These are phyloP conservation scores for Dynastes hyllus DNA, from an alignment of 2,888 invertebrate genomes.

Conservation along the genomic window DNA sequence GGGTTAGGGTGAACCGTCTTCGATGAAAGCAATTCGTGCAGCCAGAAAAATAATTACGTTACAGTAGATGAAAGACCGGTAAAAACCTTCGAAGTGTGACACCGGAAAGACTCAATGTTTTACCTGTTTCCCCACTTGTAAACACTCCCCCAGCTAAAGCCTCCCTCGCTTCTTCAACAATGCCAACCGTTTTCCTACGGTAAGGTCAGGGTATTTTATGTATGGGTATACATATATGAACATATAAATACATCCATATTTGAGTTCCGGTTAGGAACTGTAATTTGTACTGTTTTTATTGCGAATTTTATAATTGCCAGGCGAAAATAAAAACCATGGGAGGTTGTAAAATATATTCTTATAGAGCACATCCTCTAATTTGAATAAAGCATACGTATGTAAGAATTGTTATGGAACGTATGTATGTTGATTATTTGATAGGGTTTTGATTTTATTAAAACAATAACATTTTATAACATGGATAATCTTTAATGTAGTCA, in stretches of 20 bases:
- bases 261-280: background rate
- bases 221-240: slow-evolving; percentile 12
- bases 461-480: background rate
- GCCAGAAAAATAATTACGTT: slow-evolving; percentile 27
- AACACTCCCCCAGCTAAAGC: slow-evolving; percentile 45
- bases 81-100: slow-evolving; percentile 48
- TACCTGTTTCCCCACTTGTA: slow-evolving; percentile 52
- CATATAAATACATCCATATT: slow-evolving; percentile 19
- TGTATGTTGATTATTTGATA: background rate
- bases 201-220: slow-evolving; percentile 40
- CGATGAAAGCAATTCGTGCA: background rate
- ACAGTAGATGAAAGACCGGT: slow-evolving; percentile 42
- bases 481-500: slow-evolving; percentile 41
- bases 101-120: slow-evolving; percentile 51
- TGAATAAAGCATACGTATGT: background rate
- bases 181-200: slow-evolving; percentile 40
- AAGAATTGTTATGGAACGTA: slow-evolving; percentile 1
- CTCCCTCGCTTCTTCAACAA: slow-evolving; percentile 39
- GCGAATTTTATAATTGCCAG: too few species aligned
- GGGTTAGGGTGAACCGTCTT: background rate
- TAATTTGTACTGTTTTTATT: slow-evolving; percentile 1
- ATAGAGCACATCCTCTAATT: slow-evolving; percentile 1
- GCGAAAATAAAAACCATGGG: background rate
- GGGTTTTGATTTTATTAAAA: background rate
- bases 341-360: slow-evolving; percentile 12